Evolutionary conservation across 2,797 vertebrate genomes (phyloP).

Genomic region (Hozukius guyotensis): DNA sequence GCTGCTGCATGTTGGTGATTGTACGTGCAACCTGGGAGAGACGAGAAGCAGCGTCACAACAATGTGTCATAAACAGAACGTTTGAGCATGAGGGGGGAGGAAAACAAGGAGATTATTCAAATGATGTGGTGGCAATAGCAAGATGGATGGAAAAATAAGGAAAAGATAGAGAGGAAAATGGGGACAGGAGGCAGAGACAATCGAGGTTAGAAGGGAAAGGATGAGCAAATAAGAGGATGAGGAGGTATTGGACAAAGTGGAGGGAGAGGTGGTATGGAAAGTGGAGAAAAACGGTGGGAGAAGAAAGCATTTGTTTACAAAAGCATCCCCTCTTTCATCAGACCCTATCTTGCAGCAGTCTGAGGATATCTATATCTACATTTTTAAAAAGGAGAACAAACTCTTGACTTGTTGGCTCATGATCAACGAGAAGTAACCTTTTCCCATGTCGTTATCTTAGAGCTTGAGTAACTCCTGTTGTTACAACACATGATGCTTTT

Average conservation of each 20-base stretch:
- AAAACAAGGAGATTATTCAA: neutral
- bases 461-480: constrained; percentile 6
- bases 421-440: constrained; percentile 9
- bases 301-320: neutral
- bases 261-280: neutral
- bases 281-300: neutral
- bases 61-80: neutral
- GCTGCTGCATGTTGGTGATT: constrained; percentile 99
- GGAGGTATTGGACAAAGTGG: neutral
- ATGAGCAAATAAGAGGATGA: neutral
- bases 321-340: neutral
- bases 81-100: neutral
- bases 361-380: neutral
- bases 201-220: neutral
- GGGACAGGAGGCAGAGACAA: neutral
- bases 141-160: neutral
- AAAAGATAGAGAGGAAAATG: neutral
- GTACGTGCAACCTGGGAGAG: constrained; percentile 94
- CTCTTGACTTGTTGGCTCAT: neutral
- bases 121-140: neutral
- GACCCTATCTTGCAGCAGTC: neutral
- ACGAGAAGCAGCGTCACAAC: neutral
- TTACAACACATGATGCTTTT: neutral
- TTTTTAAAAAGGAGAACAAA: constrained; percentile 27
- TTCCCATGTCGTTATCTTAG: neutral